Evolutionary conservation across 2,888 invertebrate genomes (phyloP).

Genomic region (Melinopterus prodromus): DNA sequence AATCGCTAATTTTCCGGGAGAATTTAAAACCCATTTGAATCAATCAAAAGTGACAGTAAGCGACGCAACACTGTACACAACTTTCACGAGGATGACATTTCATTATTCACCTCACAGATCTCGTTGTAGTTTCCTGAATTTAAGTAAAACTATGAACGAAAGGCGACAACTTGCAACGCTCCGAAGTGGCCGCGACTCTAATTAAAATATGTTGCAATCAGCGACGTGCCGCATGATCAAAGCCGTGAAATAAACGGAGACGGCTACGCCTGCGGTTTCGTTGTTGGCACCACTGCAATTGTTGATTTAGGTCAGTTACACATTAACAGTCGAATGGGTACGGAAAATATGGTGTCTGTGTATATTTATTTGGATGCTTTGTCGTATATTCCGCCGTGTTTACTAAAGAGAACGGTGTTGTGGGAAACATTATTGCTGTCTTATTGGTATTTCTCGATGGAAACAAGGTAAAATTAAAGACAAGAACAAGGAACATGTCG

Average conservation of each 20-base stretch:
- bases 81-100: not conserved
- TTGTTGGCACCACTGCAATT: conserved; percentile 4
- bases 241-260: not conserved
- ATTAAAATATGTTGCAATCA: not conserved
- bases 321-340: not conserved
- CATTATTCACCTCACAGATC: not conserved
- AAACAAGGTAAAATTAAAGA: not conserved
- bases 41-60: not conserved
- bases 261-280: not conserved
- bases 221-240: not conserved
- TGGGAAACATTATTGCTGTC: not conserved
- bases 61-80: not conserved
- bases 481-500: no score
- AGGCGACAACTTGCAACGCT: not conserved
- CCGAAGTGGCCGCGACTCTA: not conserved
- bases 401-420: conserved; percentile 4
- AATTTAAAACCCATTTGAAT: not conserved
- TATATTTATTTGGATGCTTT: conserved; percentile 4
- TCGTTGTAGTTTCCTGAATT: not conserved
- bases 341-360: not conserved
- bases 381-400: not conserved
- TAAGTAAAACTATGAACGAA: not conserved
- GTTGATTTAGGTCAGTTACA: conserved; percentile 4
- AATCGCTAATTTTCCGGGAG: not conserved
- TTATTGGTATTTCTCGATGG: not conserved